Base-by-base conservation (phyloP, 2,797 vertebrate species). In the Lophotriccus pileatus region DNA sequence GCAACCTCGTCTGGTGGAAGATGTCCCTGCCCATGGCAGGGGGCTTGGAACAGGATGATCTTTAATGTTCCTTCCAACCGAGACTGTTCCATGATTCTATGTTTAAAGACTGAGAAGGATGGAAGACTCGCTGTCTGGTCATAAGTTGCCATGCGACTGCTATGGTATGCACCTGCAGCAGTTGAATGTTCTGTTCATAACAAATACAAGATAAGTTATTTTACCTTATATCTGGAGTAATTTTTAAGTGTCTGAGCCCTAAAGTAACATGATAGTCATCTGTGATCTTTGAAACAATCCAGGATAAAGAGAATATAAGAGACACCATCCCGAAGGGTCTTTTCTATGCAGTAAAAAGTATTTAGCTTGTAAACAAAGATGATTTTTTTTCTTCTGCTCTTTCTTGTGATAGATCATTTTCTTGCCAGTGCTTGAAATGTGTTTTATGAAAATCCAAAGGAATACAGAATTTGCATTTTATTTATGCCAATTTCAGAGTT, bases 61-160 rank as follows among this genome's bases (percentile, higher is more conserved):
- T 66, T 15, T 72, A 39, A 34, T 21, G 8, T 70, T 10, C 30
- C 28, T 66, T 36, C 66, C 73, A 89, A 1, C 6, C 55, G 43
- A 77, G 30, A 32, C 7, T 8, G 5, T 77, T 70, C 50, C 7
- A 5, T 56, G 53, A 39, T 22, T 70, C 36, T 37, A 6, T n/a
- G 18, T 84, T 64, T 78, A 50, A 60, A 75, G 64, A 60, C 15
- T 8, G 27, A 50, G 50, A 34, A 0, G 37, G 46, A 49, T 37
- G 27, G 32, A 69, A n/a, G 3, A 34, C 23, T 80, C 0, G 0
- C 27, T 62, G 23, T 28, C 32, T 49, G 36, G n/a, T 64, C 37
- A 28, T 36, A 46, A 46, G 24, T 68, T 89, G 50, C 36, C 46
- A 8, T 3, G 1, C n/a, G 56, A 12, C 32, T 80, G 60, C 50